A percentile compares a stretch with the other conserved stretches of the same genome.
phyloP scores from a whole-genome alignment of 2,113 vertebrate species.

The Galeopterus variegatus region DNA sequence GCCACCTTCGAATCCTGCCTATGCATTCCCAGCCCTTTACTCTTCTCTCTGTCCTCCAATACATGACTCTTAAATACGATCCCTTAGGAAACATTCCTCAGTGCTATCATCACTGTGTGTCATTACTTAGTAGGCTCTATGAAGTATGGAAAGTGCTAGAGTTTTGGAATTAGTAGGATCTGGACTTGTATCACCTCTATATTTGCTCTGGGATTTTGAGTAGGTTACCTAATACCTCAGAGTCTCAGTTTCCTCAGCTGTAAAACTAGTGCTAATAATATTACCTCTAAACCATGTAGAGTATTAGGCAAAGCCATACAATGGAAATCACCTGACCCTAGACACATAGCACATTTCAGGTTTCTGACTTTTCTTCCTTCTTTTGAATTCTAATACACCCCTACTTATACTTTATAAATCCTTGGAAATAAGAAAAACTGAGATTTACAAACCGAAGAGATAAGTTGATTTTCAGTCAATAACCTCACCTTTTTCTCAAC shows the following conservation, averaged over 20 bases:
- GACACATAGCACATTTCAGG: background rate
- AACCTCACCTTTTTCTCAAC: background rate
- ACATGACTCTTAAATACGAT: background rate
- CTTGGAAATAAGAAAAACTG: background rate
- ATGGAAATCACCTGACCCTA: background rate
- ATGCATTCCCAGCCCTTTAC: accelerated
- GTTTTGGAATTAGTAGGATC: background rate
- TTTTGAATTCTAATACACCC: background rate
- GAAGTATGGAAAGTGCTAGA: background rate
- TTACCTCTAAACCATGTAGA: background rate
- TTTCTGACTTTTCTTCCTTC: background rate
- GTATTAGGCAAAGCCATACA: background rate
- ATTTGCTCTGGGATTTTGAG: background rate
- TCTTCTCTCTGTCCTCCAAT: background rate
- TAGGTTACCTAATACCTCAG: background rate
- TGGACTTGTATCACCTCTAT: background rate
- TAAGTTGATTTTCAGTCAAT: background rate
- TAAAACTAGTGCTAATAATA: background rate
- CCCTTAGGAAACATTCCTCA: background rate
- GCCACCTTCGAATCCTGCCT: background rate
- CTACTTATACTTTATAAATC: background rate
- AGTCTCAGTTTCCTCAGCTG: background rate
- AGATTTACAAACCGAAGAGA: background rate
- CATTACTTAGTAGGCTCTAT: background rate
- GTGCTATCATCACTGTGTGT: background rate